phyloP scores from a whole-genome alignment of 2,797 vertebrate genomes.

The Pelobates cultripes region DNA sequence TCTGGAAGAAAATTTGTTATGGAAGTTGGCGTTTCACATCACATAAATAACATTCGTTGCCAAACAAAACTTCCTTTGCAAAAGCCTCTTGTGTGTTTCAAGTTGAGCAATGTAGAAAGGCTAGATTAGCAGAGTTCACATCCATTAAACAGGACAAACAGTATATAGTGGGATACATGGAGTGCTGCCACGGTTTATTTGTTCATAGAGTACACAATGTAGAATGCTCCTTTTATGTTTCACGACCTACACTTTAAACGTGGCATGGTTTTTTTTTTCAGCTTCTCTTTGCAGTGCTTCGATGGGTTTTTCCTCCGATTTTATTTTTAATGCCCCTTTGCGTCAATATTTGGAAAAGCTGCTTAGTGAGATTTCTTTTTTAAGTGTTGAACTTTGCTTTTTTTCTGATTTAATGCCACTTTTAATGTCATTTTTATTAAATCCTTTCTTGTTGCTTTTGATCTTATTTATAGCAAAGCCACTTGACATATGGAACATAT shows the following conservation, averaged over 20 bases:
- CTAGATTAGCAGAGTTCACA: slow-evolving; percentile 56
- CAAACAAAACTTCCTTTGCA: slow-evolving; percentile 73
- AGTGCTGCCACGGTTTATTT: slow-evolving; percentile 6
- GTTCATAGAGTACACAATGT: not conserved
- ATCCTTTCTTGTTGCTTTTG: slow-evolving; percentile 75
- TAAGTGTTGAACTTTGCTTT: slow-evolving; percentile 60
- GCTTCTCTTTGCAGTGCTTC: not conserved
- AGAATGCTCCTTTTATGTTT: slow-evolving; percentile 2
- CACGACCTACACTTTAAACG: not conserved
- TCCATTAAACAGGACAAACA: slow-evolving; percentile 52
- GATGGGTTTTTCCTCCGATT: slow-evolving; percentile 52
- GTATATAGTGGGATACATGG: slow-evolving; percentile 30
- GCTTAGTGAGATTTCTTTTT: slow-evolving; percentile 52
- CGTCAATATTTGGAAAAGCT: slow-evolving; percentile 41
- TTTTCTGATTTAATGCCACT: slow-evolving; percentile 69
- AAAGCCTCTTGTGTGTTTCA: slow-evolving; percentile 59
- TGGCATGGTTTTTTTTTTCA: slow-evolving; percentile 13
- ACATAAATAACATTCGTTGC: slow-evolving; percentile 58
- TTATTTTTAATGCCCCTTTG: slow-evolving; percentile 52
- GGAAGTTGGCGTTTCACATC: slow-evolving; percentile 69
- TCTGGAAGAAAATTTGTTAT: slow-evolving; percentile 69
- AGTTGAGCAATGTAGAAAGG: slow-evolving; percentile 62
- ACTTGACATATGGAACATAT: slow-evolving; percentile 75
- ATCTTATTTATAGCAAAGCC: slow-evolving; percentile 79
- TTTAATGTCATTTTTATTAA: slow-evolving; percentile 71